Percentiles rank a stretch among this genome's conserved stretches.
Evolutionary conservation across 2,888 invertebrate species (phyloP).

Genomic region (Standfussiana lucernea): DNA sequence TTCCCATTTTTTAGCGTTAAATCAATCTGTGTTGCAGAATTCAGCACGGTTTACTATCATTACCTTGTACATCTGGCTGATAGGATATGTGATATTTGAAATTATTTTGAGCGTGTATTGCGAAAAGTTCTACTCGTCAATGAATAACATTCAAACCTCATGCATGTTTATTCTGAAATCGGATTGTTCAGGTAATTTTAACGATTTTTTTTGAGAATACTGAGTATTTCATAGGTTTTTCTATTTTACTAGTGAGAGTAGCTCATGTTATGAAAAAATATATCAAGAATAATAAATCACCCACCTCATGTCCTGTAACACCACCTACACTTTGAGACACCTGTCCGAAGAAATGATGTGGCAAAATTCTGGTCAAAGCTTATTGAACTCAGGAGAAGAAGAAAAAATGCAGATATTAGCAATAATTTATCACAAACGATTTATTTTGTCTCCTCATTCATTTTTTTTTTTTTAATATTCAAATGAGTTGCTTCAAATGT

Average conservation of each 20-base stretch:
- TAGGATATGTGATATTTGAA: background rate
- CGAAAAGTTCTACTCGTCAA: conserved; percentile 12
- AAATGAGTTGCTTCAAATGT: background rate
- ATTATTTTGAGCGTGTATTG: conserved; percentile 1
- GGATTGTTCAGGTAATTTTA: conserved; percentile 21
- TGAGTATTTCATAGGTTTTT: background rate
- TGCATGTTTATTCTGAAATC: conserved; percentile 16
- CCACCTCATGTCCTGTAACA: no score
- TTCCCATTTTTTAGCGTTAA: background rate
- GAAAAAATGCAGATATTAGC: no score
- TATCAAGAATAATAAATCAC: no score
- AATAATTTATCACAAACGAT: no score
- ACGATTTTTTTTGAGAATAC: background rate
- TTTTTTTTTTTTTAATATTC: no score
- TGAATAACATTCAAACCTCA: background rate
- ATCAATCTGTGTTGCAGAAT: background rate
- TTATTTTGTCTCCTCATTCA: no score
- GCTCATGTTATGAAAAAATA: no score
- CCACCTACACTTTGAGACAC: no score
- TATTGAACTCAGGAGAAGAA: no score
- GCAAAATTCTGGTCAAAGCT: no score
- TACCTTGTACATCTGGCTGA: background rate
- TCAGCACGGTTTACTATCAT: background rate
- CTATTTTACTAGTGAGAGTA: background rate
- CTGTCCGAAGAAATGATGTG: no score